Conservation (phyloP, 2,797 vertebrate genomes). For the Poecile montanus region DNA sequence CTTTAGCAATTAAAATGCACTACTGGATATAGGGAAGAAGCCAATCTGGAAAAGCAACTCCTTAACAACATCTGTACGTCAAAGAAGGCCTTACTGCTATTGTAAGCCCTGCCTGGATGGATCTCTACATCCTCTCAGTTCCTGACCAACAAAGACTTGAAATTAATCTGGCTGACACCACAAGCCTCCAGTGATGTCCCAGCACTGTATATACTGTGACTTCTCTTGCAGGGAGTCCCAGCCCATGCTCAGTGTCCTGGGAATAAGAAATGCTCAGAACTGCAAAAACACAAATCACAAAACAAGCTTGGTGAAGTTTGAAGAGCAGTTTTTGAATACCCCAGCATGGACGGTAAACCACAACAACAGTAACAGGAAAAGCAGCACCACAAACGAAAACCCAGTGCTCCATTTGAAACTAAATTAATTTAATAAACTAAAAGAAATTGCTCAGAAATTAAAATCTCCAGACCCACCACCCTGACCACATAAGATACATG, state of each 20-base stretch:
- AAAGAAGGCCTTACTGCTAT: background rate
- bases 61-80: background rate
- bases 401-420: conserved; percentile 56
- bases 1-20: background rate
- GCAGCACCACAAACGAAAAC: conserved; percentile 70
- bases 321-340: conserved; percentile 60
- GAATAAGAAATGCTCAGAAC: background rate
- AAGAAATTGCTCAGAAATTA: conserved; percentile 69
- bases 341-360: conserved; percentile 67
- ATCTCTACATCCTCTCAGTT: background rate
- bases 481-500: conserved; percentile 46
- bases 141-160: background rate
- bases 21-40: background rate
- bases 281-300: conserved; percentile 40
- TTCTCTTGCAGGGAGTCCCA: background rate
- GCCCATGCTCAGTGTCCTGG: background rate
- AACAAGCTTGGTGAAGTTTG: conserved; percentile 27
- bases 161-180: background rate
- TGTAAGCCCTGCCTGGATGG: background rate
- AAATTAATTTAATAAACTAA: conserved; percentile 51
- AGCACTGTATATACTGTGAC: background rate
- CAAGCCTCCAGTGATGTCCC: background rate
- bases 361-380: conserved; percentile 75
- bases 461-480: conserved; percentile 55
- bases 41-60: background rate